Conservation (phyloP, 1,140 invertebrate genomes). For the Drosophila gunungcola region DNA sequence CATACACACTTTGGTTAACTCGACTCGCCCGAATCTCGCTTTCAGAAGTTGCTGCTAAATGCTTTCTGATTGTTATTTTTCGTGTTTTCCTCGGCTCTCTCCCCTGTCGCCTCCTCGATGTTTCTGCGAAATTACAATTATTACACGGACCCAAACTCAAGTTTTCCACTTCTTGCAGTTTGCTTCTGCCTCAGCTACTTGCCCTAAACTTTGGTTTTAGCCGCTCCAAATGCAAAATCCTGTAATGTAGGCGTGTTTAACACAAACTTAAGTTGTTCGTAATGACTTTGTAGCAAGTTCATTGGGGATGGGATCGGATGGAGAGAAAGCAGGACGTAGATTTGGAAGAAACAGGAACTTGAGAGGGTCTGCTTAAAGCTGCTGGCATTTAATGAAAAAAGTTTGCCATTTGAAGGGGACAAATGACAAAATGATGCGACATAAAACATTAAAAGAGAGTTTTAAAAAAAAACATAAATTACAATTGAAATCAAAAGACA, state of each 20-base stretch:
- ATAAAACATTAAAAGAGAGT: background rate
- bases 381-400: slow-evolving; percentile 71
- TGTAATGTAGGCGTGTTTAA: slow-evolving; percentile 78
- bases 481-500: background rate
- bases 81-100: slow-evolving; percentile 55
- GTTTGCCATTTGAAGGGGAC: slow-evolving; percentile 30
- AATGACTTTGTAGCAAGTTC: slow-evolving; percentile 69
- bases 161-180: slow-evolving; percentile 56
- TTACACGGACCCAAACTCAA: slow-evolving; percentile 61
- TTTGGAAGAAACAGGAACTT: slow-evolving; percentile 12
- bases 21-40: slow-evolving; percentile 32
- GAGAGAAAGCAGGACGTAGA: background rate
- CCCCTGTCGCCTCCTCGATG: slow-evolving; percentile 36
- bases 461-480: background rate
- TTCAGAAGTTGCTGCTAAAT: slow-evolving; percentile 77
- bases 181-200: slow-evolving; percentile 26
- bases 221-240: slow-evolving; percentile 70
- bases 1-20: slow-evolving; percentile 39
- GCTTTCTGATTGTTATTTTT: slow-evolving; percentile 84
- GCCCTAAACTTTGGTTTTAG: slow-evolving; percentile 55
- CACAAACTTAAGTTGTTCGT: slow-evolving; percentile 80
- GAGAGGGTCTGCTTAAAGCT: slow-evolving; percentile 41
- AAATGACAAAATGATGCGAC: slow-evolving; percentile 2
- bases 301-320: background rate
- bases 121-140: slow-evolving; percentile 81